A percentile compares a stretch with the other conserved stretches of the same genome.
These are phyloP conservation scores for Eunapius fragilis DNA, from an alignment of 37 sponge, comb jelly and placozoan genomes.

Conservation along the genomic window DNA sequence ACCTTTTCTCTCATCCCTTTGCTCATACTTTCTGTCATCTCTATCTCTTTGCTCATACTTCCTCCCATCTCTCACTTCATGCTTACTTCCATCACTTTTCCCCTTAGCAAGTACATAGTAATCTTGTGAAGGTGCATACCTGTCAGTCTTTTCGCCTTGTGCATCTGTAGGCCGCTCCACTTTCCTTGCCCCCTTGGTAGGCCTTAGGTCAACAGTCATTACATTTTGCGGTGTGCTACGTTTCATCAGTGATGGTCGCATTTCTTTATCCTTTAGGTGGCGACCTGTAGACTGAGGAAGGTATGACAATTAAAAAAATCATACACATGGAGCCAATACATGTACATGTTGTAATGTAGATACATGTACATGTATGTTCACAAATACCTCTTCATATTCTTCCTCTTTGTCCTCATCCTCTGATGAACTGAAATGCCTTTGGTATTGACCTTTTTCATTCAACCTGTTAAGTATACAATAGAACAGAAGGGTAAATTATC, in stretches of 20 bases:
- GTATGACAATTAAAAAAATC: too few relatives aligned
- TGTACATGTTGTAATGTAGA: not conserved
- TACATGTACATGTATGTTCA: not conserved
- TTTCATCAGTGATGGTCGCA: not conserved
- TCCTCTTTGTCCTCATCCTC: constrained; percentile 38
- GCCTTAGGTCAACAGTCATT: too few relatives aligned
- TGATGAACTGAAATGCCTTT: not conserved
- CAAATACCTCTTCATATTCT: not conserved
- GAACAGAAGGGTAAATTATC: not conserved
- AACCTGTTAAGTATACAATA: constrained; percentile 13
- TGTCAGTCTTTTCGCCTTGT: not conserved
- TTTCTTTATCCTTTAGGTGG: too few relatives aligned
- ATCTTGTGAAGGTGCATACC: not conserved
- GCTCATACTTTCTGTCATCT: not conserved
- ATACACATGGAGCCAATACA: too few relatives aligned
- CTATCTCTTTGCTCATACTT: not conserved
- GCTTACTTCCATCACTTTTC: not conserved
- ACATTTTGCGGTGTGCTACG: not conserved
- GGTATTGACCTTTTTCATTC: constrained; percentile 58
- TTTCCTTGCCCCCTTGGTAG: not conserved
- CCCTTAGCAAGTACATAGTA: not conserved
- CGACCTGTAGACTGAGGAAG: not conserved
- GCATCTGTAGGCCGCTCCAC: not conserved
- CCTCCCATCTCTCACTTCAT: not conserved
- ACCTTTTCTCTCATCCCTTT: not conserved